Evolutionary conservation across 1,140 invertebrate species (phyloP), one percentile per base, ranked within the genome.

Genomic region (Scylla paramamosain): DNA sequence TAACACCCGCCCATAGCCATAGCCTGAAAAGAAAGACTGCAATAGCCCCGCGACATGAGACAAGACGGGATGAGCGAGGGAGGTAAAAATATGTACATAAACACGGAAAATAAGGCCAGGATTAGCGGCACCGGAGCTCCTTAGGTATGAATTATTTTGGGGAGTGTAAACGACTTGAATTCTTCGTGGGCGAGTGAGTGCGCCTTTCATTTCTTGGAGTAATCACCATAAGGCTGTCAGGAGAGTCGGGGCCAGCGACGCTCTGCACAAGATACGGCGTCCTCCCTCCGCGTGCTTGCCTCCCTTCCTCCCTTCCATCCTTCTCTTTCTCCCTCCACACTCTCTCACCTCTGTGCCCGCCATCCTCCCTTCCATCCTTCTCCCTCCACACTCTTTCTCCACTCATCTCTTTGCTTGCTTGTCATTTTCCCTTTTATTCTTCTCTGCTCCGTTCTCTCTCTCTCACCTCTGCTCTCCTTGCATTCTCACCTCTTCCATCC

Each of bases 81-180:
- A 77, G 20, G n/a, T 77, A 77, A 77, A 77, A 77, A 77, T n/a
- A n/a, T n/a, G n/a, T 77, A 77, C 4, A n/a, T n/a, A 77, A 77
- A 77, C 20, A n/a, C 20, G 25, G 67, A 77, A 77, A 77, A n/a
- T 77, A 77, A 77, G n/a, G 25, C 67, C 67, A 77, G 25, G 67
- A 77, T 77, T 77, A 77, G 67, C 67, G 67, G 20, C 25, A 7
- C 10, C 6, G 16, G 20, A 2, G 67, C 89, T 59, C 89, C 89
- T 59, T 91, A 59, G 89, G 52, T 12, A 77, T 77, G 89, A 91
- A 59, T 59, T 91, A 91, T 91, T 91, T 91, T 91, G 16, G 16
- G 39, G 89, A 91, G 46, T 59, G 89, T 59, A 59, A 91, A 91
- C 90, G 90, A 77, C 90, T 39, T 67, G 90, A 91, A 91, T 77